Percentiles rank a stretch among this genome's conserved stretches.
These are phyloP conservation scores for Drepanosiphum platanoidis DNA, from an alignment of 2,888 invertebrate genomes.

Conservation along the genomic window DNA sequence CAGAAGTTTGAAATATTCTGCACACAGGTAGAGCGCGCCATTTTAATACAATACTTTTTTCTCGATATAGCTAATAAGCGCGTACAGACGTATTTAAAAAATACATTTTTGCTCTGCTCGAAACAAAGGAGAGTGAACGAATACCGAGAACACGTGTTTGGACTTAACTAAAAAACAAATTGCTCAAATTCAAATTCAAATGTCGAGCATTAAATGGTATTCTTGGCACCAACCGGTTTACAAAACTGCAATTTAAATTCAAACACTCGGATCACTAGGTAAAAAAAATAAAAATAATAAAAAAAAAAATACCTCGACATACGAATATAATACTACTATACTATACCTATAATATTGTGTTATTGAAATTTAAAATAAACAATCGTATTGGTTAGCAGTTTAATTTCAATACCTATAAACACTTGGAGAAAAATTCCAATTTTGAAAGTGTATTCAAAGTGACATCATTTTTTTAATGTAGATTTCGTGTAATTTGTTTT, in stretches of 20 bases:
- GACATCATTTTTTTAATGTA: no score
- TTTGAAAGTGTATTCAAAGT: neutral
- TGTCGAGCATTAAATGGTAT: conserved; percentile 7
- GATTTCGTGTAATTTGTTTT: no score
- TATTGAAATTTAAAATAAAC: neutral
- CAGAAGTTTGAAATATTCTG: neutral
- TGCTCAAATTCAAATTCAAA: conserved; percentile 7
- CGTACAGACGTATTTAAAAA: neutral
- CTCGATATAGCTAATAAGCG: neutral
- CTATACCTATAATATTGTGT: neutral
- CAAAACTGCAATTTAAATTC: conserved; percentile 11
- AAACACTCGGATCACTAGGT: neutral
- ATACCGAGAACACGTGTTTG: neutral
- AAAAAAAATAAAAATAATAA: conserved; percentile 19
- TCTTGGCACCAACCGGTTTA: conserved; percentile 11
- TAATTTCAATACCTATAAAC: no score
- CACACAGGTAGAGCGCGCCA: no score
- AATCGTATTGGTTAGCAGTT: neutral
- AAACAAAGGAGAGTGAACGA: neutral
- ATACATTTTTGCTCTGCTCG: neutral
- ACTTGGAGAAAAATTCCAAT: neutral
- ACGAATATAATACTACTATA: no score
- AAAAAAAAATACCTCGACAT: conserved; percentile 1
- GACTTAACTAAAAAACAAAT: neutral
- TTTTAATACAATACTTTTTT: neutral